phyloP scores from a whole-genome alignment of 2,113 vertebrate genomes.

The Nansenia antarctica region DNA sequence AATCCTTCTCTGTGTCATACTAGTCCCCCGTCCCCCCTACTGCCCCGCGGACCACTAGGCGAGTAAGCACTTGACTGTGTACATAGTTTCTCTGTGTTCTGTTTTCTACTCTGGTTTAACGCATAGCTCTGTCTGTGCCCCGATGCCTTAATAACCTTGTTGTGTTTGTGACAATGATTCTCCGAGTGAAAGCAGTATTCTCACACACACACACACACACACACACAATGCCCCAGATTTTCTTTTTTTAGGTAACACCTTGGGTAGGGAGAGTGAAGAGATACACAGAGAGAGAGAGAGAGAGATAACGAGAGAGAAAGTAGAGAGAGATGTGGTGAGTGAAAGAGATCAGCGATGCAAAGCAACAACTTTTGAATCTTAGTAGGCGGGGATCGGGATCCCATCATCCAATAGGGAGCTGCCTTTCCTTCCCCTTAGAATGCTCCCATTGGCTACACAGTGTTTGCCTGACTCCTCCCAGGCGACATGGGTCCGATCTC shows the following conservation, averaged over 20 bases:
- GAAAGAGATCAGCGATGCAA: no score
- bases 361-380: no score
- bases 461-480: not conserved
- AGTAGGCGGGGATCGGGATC: no score
- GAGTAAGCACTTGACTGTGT: conserved; percentile 67
- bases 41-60: conserved; percentile 47
- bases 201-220: conserved; percentile 41
- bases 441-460: conserved; percentile 12
- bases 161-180: conserved; percentile 44
- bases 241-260: conserved; percentile 21
- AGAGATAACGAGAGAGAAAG: not conserved
- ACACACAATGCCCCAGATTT: conserved; percentile 7
- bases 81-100: conserved; percentile 57
- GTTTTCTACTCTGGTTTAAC: conserved; percentile 62
- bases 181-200: conserved; percentile 47
- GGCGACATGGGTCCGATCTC: no score
- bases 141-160: conserved; percentile 62
- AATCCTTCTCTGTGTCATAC: no score
- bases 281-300: no score
- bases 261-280: not conserved
- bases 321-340: not conserved
- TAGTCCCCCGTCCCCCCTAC: no score
- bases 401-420: not conserved
- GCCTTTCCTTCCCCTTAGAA: conserved; percentile 3
- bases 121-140: conserved; percentile 52